Evolutionary conservation across 2,113 vertebrate species (phyloP).

Genomic region (Sinosuthora webbiana): DNA sequence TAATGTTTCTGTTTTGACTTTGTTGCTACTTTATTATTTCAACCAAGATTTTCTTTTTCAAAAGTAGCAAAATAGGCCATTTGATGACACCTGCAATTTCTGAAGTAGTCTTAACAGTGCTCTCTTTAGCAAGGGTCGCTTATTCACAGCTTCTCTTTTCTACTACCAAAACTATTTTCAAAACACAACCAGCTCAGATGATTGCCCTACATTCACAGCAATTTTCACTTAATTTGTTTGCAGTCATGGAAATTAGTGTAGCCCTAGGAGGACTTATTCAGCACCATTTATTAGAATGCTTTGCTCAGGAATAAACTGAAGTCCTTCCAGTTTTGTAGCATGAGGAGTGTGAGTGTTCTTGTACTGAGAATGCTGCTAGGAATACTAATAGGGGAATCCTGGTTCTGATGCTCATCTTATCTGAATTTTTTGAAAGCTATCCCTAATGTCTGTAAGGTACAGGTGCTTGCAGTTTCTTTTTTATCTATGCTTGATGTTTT

Average conservation of each 20-base stretch:
- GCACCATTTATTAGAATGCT: slow-evolving; percentile 11
- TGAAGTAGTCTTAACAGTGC: background rate
- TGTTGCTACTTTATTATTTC: background rate
- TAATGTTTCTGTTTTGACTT: background rate
- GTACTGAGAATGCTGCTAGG: background rate
- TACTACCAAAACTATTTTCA: slow-evolving; percentile 19
- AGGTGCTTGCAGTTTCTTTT: background rate
- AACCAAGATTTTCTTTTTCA: background rate
- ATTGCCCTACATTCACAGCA: slow-evolving; percentile 9
- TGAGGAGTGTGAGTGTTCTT: background rate
- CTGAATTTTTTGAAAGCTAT: slow-evolving; percentile 23
- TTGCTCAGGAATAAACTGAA: background rate
- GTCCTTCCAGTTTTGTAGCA: background rate
- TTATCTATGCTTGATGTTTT: background rate
- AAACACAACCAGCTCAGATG: background rate
- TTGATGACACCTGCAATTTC: background rate
- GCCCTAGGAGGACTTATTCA: slow-evolving; percentile 3
- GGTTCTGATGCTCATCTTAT: background rate
- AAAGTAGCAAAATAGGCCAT: background rate
- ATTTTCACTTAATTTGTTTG: slow-evolving; percentile 16
- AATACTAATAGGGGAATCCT: slow-evolving; percentile 38
- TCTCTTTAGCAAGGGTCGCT: background rate
- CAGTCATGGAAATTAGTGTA: slow-evolving; percentile 28
- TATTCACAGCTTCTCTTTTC: slow-evolving; percentile 12
- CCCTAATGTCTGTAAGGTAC: background rate